Percentiles rank a stretch among this genome's conserved stretches.
phyloP scores from a whole-genome alignment of 2,113 vertebrate genomes.

The Lanius ludovicianus region DNA sequence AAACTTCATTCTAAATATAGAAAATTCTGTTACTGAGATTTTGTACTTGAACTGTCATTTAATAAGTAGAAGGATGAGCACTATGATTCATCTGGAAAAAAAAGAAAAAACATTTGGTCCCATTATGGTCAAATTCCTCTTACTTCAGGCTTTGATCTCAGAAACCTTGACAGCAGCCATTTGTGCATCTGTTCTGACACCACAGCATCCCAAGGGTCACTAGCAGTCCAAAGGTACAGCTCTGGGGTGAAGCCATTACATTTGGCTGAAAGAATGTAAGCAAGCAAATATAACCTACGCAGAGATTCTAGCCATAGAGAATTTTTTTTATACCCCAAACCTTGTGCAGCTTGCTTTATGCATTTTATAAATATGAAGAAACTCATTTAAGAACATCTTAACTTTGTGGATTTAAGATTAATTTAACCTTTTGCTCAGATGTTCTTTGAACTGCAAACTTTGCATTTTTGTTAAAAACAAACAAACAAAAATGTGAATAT shows the following conservation, averaged over 20 bases:
- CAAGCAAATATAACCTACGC: neutral
- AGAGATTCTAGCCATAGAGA: neutral
- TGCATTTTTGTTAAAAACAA: neutral
- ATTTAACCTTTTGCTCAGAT: neutral
- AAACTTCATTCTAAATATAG: slow-evolving; percentile 3
- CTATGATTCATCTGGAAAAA: neutral
- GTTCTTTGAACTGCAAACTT: neutral
- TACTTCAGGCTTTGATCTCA: neutral
- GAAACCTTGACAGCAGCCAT: neutral
- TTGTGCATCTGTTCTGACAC: neutral
- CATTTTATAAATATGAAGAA: neutral
- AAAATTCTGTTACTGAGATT: slow-evolving; percentile 1
- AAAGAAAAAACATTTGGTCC: neutral
- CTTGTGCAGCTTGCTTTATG: neutral
- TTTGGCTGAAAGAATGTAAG: neutral
- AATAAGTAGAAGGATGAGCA: neutral
- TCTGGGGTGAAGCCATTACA: neutral
- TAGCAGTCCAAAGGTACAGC: neutral
- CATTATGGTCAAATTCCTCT: neutral
- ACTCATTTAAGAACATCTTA: neutral
- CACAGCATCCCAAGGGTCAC: neutral
- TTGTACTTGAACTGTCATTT: slow-evolving; percentile 29
- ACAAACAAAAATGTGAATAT: neutral
- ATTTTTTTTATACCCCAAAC: neutral
- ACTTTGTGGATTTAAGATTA: neutral